phyloP scores from a whole-genome alignment of 1,140 invertebrate species.

The Pachypeltis micranthus region DNA sequence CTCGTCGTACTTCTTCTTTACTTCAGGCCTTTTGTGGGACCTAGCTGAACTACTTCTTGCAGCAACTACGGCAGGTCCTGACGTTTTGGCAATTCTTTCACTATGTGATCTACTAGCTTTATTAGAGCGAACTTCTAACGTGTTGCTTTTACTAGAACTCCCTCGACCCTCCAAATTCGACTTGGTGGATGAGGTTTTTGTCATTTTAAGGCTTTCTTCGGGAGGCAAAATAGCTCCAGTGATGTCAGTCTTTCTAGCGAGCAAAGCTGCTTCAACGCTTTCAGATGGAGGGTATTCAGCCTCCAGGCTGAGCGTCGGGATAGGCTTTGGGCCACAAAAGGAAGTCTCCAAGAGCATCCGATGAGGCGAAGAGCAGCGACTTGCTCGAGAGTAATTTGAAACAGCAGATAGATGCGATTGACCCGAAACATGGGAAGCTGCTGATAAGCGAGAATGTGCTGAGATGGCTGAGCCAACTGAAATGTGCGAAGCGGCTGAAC shows the following conservation, averaged over 20 bases:
- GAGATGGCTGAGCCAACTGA: constrained; percentile 36
- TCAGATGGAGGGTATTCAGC: constrained; percentile 39
- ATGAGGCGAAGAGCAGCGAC: constrained; percentile 72
- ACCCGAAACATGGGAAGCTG: constrained; percentile 38
- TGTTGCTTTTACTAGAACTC: neutral
- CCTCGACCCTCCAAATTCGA: neutral
- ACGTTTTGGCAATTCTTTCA: constrained; percentile 9
- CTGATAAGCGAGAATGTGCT: constrained; percentile 26
- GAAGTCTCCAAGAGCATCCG: constrained; percentile 78
- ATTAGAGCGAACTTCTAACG: neutral
- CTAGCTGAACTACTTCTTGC: constrained; percentile 8
- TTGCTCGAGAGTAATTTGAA: constrained; percentile 47
- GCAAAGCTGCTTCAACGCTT: constrained; percentile 50
- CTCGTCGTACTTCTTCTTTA: constrained; percentile 8
- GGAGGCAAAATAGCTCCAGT: constrained; percentile 38
- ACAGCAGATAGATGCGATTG: constrained; percentile 41
- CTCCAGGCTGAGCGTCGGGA: constrained; percentile 37
- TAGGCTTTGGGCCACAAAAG: constrained; percentile 69
- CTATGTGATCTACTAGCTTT: neutral
- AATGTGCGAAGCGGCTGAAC: constrained; percentile 25
- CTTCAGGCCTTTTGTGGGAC: neutral
- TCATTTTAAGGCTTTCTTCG: constrained; percentile 10
- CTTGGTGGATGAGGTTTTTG: neutral
- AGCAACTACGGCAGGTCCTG: neutral
- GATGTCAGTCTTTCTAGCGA: constrained; percentile 44